Evolutionary conservation across 2,797 vertebrate genomes (phyloP).

Genomic region (Philypnodon macrostomus): DNA sequence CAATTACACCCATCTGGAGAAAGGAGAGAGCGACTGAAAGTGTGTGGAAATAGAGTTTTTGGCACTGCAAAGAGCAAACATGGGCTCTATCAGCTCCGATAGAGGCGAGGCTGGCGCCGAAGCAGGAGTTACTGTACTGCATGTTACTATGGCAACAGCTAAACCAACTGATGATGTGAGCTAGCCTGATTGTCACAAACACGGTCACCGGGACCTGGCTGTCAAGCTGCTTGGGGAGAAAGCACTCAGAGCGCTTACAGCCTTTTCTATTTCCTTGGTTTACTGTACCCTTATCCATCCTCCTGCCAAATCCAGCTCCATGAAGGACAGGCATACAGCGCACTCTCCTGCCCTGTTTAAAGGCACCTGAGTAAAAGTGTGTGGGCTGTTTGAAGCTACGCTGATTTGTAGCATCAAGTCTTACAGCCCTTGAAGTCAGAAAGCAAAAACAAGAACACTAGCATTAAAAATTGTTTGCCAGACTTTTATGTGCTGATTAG

Average conservation of each 20-base stretch:
- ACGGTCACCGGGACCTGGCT: slow-evolving; percentile 67
- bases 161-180: slow-evolving; percentile 63
- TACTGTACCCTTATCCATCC: slow-evolving; percentile 51
- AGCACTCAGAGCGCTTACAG: slow-evolving; percentile 63
- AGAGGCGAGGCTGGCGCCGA: slow-evolving; percentile 46
- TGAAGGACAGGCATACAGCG: slow-evolving; percentile 40
- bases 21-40: slow-evolving; percentile 27
- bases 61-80: slow-evolving; percentile 60
- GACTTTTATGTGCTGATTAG: slow-evolving; percentile 56
- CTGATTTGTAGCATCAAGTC: slow-evolving; percentile 50
- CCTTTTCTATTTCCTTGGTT: slow-evolving; percentile 41
- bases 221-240: slow-evolving; percentile 64
- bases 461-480: slow-evolving; percentile 48
- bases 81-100: slow-evolving; percentile 56
- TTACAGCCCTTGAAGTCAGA: slow-evolving; percentile 52
- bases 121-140: slow-evolving; percentile 51
- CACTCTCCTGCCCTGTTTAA: slow-evolving; percentile 36
- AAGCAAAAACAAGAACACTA: slow-evolving; percentile 24
- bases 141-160: slow-evolving; percentile 72
- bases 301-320: slow-evolving; percentile 26
- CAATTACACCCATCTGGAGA: slow-evolving; percentile 65
- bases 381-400: slow-evolving; percentile 43
- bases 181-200: slow-evolving; percentile 70
- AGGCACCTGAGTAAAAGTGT: slow-evolving; percentile 46
- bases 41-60: slow-evolving; percentile 51